Evolutionary conservation across 2,113 vertebrate genomes (phyloP).

Genomic region (Furnarius figulus): DNA sequence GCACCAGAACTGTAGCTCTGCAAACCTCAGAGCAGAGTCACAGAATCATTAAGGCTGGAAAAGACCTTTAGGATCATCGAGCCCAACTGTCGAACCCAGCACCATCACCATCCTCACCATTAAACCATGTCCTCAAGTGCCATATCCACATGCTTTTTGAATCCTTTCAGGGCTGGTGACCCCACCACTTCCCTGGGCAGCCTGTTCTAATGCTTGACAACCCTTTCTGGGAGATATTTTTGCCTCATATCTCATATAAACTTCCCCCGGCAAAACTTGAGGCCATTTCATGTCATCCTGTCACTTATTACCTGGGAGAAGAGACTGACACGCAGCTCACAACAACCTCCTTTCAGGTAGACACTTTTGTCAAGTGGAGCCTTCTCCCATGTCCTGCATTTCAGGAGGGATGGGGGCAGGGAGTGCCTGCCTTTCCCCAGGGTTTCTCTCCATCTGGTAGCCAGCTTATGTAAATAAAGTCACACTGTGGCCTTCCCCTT

Average conservation of each 20-base stretch:
- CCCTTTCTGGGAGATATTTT: neutral
- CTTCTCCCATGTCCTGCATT: neutral
- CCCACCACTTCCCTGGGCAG: neutral
- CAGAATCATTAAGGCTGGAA: neutral
- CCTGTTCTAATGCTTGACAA: neutral
- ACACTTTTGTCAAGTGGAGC: neutral
- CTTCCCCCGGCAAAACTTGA: neutral
- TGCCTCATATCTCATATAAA: neutral
- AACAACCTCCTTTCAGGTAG: neutral
- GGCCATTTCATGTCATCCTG: neutral
- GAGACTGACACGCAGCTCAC: neutral
- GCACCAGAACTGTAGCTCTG: neutral
- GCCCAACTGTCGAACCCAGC: neutral
- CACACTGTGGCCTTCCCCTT: neutral
- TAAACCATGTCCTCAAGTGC: neutral
- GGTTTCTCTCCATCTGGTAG: conserved; percentile 40
- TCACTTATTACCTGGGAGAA: neutral
- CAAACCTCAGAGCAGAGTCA: neutral
- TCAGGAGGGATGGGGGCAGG: neutral
- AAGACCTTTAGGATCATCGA: neutral
- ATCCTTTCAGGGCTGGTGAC: neutral
- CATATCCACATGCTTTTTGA: accelerated
- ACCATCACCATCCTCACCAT: accelerated
- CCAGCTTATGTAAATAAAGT: conserved; percentile 11
- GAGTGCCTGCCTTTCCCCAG: conserved; percentile 5